Evolutionary conservation across 2,797 vertebrate genomes (phyloP), one percentile per base, ranked within the genome.

Genomic region (Falco biarmicus): DNA sequence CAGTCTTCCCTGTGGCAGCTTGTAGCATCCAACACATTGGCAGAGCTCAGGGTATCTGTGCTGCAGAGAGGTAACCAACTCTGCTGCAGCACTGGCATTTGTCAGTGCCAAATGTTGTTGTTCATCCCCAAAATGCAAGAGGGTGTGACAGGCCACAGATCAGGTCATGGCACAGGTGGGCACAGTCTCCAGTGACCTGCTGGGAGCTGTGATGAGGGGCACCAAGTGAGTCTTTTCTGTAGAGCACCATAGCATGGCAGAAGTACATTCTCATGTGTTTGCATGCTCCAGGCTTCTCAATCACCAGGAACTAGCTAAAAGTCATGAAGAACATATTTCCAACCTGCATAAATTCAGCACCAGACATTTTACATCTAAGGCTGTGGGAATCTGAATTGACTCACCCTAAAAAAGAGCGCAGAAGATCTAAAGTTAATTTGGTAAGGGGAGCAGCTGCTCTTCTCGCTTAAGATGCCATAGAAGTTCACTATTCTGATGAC

Each of bases 21-120:
- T 24, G 11, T 31, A 39, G 3, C 24, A 20, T 8, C 15, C 16
- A 53, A 15, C 5, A 22, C 9, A 3, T 6, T n/a, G 16, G 16
- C 28, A 78, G 43, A n/a, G 15, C 14, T 47, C 5, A 3, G 31
- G 45, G 14, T 13, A 19, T 29, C 24, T 0, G 0, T 22, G n/a
- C 48, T 34, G 10, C 31, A 32, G 20, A 24, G 18, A 60, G 4
- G 14, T 11, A 13, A 54, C 5, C 13, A 51, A 16, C 41, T 50
- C 22, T 63, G n/a, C 34, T 64, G 50, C 25, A 85, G 9, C 8
- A 6, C 15, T 63, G 41, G 16, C 26, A 10, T 80, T 70, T 17
- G 2, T 57, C 39, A 26, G 45, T 29, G 13, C 11, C 37, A 28
- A 39, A 19, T 28, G 21, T 25, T 78, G 15, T 43, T 61, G 37